Conservation (phyloP, 1,140 invertebrate species). For the Pectinophora gossypiella region DNA sequence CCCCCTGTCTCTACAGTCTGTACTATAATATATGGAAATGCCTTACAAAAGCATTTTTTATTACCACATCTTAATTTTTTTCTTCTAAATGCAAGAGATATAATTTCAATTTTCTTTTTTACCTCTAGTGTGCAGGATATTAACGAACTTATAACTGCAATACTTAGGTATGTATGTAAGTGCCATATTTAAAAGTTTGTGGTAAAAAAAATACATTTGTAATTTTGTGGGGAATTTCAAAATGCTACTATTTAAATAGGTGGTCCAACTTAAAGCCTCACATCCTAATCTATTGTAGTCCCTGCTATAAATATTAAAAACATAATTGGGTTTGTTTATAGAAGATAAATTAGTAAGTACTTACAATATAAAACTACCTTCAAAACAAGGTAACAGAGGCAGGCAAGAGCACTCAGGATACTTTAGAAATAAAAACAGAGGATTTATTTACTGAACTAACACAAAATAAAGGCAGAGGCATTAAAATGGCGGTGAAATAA, state of each 20-base stretch:
- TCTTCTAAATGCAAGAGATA: too few species aligned
- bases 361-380: constrained; percentile 33
- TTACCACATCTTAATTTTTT: too few species aligned
- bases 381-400: constrained; percentile 43
- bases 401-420: constrained; percentile 48
- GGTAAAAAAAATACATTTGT: neutral
- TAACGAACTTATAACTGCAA: too few species aligned
- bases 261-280: constrained; percentile 48
- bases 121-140: too few species aligned
- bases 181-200: too few species aligned
- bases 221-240: too few species aligned
- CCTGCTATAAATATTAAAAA: constrained; percentile 15
- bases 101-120: too few species aligned
- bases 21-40: too few species aligned
- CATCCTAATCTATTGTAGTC: constrained; percentile 19
- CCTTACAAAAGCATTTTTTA: too few species aligned
- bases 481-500: constrained; percentile 34
- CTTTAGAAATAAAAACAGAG: constrained; percentile 25
- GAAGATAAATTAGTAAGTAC: constrained; percentile 31
- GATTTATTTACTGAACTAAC: constrained; percentile 10
- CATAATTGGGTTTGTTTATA: constrained; percentile 7
- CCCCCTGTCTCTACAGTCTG: constrained; percentile 43
- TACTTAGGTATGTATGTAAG: too few species aligned
- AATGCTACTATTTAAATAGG: too few species aligned
- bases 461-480: constrained; percentile 42